Evolutionary conservation across 2,888 invertebrate genomes (phyloP).

Genomic region (Yponomeuta evonymella): DNA sequence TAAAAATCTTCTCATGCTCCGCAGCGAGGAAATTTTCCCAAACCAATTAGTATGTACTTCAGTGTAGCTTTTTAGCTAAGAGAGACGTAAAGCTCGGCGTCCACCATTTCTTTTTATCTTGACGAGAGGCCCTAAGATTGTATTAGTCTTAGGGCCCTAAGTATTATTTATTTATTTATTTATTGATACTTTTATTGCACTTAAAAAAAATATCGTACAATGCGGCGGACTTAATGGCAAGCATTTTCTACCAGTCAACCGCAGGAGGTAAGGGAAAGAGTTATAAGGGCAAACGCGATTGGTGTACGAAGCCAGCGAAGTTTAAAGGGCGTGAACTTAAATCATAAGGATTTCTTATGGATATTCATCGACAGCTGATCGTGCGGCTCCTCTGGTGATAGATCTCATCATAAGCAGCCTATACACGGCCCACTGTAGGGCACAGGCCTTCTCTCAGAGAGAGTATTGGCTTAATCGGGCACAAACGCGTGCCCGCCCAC

Average conservation of each 20-base stretch:
- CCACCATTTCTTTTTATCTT: slow-evolving; percentile 40
- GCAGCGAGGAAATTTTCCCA: slow-evolving; percentile 3
- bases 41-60: slow-evolving; percentile 31
- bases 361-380: too few relatives aligned
- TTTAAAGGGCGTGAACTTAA: slow-evolving; percentile 23
- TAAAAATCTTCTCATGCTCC: slow-evolving; percentile 1
- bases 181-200: too few relatives aligned
- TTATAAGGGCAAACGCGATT: slow-evolving; percentile 27
- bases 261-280: too few relatives aligned
- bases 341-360: slow-evolving; percentile 24
- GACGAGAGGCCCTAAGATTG: slow-evolving; percentile 9
- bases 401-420: too few relatives aligned
- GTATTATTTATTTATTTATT: slow-evolving; percentile 31
- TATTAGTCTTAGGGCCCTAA: slow-evolving; percentile 22
- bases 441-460: too few relatives aligned
- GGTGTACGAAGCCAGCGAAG: not conserved
- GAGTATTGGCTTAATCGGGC: too few relatives aligned
- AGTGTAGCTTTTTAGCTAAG: slow-evolving; percentile 24
- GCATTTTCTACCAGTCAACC: too few relatives aligned
- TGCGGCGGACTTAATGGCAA: too few relatives aligned
- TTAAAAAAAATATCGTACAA: too few relatives aligned
- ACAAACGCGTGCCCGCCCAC: too few relatives aligned
- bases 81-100: slow-evolving; percentile 28
- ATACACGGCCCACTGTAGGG: too few relatives aligned
- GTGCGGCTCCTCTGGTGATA: too few relatives aligned